These are phyloP conservation scores for Otus sunia DNA, from an alignment of 2,113 vertebrate species.

Conservation along the genomic window DNA sequence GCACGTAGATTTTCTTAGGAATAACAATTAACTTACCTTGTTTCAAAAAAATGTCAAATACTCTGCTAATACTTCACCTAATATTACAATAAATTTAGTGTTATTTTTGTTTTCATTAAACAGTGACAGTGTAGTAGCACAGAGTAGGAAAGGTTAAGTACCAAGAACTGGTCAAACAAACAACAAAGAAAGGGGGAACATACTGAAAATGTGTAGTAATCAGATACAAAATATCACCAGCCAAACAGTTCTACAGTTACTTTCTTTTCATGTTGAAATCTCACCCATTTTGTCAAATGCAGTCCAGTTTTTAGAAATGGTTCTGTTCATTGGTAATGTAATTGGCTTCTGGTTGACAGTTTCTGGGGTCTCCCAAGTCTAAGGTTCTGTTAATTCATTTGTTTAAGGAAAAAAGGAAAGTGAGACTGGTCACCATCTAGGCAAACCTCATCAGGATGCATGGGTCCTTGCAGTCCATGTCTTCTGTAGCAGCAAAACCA, in stretches of 20 bases:
- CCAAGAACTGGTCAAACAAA: neutral
- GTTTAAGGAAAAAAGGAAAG: neutral
- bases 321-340: neutral
- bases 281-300: neutral
- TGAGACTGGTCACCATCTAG: neutral
- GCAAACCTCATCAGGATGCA: neutral
- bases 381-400: neutral
- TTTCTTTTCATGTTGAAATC: neutral
- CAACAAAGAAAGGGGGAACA: neutral
- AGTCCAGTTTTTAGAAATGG: neutral
- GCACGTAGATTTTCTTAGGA: neutral
- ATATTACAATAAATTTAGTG: neutral
- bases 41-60: neutral
- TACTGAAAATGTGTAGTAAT: neutral
- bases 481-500: neutral
- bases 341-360: neutral
- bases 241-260: fast-evolving
- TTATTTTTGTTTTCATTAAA: neutral
- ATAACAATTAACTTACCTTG: neutral
- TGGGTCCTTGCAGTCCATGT: neutral
- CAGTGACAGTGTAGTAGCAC: neutral
- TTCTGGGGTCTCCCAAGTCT: neutral
- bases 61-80: neutral
- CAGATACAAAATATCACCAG: neutral
- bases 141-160: neutral